Conservation (phyloP, 2,888 invertebrate genomes). For the Flexamia atlantica region DNA sequence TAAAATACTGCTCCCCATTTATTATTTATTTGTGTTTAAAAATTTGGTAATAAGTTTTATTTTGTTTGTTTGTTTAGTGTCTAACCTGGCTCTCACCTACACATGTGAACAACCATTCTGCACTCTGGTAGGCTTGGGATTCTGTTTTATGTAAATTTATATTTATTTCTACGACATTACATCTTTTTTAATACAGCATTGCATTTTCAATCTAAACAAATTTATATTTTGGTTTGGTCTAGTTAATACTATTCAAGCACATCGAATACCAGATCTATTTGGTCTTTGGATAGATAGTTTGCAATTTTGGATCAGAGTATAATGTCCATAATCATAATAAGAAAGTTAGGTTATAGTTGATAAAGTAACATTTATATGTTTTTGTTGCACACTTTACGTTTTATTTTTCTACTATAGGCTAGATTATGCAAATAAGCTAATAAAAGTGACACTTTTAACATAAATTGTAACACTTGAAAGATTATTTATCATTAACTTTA, state of each 20-base stretch:
- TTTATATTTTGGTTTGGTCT: background rate
- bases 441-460: too few species aligned
- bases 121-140: slow-evolving; percentile 6
- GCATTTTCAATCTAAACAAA: background rate
- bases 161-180: slow-evolving; percentile 36
- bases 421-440: background rate
- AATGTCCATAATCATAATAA: background rate
- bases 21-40: too few species aligned
- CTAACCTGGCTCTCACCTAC: background rate
- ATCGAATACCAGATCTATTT: background rate
- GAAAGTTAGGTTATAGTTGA: slow-evolving; percentile 2
- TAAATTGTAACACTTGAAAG: too few species aligned
- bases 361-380: background rate
- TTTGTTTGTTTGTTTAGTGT: background rate
- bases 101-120: background rate
- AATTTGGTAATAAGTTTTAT: slow-evolving; percentile 1
- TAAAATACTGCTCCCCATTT: too few species aligned
- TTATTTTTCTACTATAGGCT: background rate
- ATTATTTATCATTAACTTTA: too few species aligned
- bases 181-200: background rate
- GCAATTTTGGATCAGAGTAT: background rate
- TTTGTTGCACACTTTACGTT: background rate
- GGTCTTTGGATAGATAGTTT: slow-evolving; percentile 3
- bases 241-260: slow-evolving; percentile 2
- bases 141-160: slow-evolving; percentile 8